Conservation (phyloP, 2,888 invertebrate genomes). For the Clitarchus hookeri region DNA sequence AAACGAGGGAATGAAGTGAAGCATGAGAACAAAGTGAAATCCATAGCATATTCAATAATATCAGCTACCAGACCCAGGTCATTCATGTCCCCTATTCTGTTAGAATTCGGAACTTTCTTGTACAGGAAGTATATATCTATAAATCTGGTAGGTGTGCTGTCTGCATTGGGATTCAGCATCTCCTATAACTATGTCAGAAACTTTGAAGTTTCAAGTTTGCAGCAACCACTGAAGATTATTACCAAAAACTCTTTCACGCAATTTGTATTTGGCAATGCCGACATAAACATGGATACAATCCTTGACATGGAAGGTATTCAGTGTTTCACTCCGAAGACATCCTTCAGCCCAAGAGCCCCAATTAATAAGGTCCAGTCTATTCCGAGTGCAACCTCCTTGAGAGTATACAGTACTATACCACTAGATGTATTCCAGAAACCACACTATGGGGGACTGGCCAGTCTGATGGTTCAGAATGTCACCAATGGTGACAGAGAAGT, state of each 20-base stretch:
- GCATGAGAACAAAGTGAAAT: neutral
- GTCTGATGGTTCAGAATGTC: neutral
- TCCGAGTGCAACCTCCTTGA: neutral
- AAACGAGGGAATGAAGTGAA: neutral
- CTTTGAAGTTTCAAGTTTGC: neutral
- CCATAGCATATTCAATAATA: neutral
- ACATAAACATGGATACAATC: slow-evolving; percentile 19
- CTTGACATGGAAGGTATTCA: slow-evolving; percentile 14
- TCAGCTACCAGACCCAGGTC: neutral
- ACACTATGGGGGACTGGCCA: neutral
- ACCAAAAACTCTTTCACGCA: slow-evolving; percentile 5
- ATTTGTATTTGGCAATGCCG: slow-evolving; percentile 20
- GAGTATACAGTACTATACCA: neutral
- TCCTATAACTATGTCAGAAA: neutral
- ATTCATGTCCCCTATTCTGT: neutral
- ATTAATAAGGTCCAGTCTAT: neutral
- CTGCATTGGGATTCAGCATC: neutral
- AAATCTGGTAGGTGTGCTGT: neutral
- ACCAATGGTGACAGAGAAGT: neutral
- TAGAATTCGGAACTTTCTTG: neutral
- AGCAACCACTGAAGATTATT: neutral
- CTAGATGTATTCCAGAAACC: neutral
- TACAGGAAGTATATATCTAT: neutral
- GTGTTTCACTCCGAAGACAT: slow-evolving; percentile 1
- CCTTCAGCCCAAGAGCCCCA: neutral